Evolutionary conservation across 2,888 invertebrate species (phyloP), one percentile per base, ranked within the genome.

Genomic region (Latrodectus hesperus): DNA sequence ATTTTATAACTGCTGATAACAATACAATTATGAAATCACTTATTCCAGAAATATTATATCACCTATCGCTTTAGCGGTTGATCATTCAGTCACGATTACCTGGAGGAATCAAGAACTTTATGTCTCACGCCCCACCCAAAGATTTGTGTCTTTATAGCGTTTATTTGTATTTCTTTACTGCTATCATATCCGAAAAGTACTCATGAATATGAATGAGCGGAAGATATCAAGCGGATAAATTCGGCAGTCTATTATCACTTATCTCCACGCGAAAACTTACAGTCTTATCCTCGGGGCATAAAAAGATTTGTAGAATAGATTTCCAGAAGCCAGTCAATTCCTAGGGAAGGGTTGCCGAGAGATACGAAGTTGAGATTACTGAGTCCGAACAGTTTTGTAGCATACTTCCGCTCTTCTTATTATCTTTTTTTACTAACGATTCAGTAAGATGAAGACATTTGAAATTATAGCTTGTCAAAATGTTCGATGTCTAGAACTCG

Each of bases 171-270:
- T 55, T 60, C 12, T 60, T 60, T n/a, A 9, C 6, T 11, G 12
- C 60, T 60, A 16, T 60, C 60, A 16, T 60, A 16, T 60, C 60
- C n/a, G 60, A 60, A 60, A 11, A 60, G n/a, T 60, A 38, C 11
- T 60, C n/a, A 60, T 60, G n/a, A 12, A 60, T 60, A 60, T 60
- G 60, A 60, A 60, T 60, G 60, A 60, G 60, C 14, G 60, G n/a
- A 55, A 55, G 8, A 55, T 12, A 55, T 55, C 16, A 12, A 55
- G 16, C 12, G 60, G n/a, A 60, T 60, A 60, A 60, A 60, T 60
- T 60, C 60, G 60, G 10, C 60, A 60, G 60, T 60, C 60, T 60
- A 60, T 60, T 60, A 60, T 60, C 60, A 60, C 60, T 60, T 60
- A 60, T 60, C 60, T 60, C 60, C 14, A 12, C n/a, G 12, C 60